A percentile compares a stretch with the other conserved stretches of the same genome.
phyloP scores from a whole-genome alignment of 1,140 invertebrate species.

The Drosophila miranda region DNA sequence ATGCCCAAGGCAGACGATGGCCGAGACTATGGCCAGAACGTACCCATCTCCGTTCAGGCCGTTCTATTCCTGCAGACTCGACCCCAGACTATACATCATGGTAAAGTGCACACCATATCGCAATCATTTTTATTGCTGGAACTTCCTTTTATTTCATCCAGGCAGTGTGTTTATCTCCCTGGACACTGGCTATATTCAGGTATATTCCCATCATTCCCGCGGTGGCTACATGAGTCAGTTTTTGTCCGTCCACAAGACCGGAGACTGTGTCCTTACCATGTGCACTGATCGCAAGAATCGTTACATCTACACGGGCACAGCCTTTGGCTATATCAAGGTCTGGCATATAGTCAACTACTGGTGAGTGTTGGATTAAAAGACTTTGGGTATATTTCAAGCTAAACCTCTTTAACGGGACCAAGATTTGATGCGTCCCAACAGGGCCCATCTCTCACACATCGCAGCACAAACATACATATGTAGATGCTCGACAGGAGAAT shows the following conservation, averaged over 20 bases:
- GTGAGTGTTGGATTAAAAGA: constrained; percentile 40
- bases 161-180: constrained; percentile 86
- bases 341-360: constrained; percentile 87
- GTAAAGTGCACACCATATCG: constrained; percentile 35
- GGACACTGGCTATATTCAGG: constrained; percentile 87
- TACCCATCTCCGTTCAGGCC: constrained; percentile 83
- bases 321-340: constrained; percentile 88
- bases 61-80: constrained; percentile 84
- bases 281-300: constrained; percentile 86
- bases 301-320: constrained; percentile 87
- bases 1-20: constrained; percentile 19
- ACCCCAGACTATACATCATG: constrained; percentile 83
- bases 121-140: neutral
- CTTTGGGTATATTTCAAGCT: too few species aligned
- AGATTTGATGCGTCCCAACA: too few species aligned
- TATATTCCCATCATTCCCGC: constrained; percentile 88
- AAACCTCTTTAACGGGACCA: too few species aligned
- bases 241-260: constrained; percentile 85
- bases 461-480: too few species aligned
- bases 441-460: too few species aligned
- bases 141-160: constrained; percentile 39
- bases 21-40: constrained; percentile 26
- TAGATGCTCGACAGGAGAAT: neutral
- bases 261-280: constrained; percentile 87
- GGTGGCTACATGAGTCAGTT: constrained; percentile 86